Base-by-base conservation (phyloP, 2,888 invertebrate species). In the Drosophila birchii region DNA sequence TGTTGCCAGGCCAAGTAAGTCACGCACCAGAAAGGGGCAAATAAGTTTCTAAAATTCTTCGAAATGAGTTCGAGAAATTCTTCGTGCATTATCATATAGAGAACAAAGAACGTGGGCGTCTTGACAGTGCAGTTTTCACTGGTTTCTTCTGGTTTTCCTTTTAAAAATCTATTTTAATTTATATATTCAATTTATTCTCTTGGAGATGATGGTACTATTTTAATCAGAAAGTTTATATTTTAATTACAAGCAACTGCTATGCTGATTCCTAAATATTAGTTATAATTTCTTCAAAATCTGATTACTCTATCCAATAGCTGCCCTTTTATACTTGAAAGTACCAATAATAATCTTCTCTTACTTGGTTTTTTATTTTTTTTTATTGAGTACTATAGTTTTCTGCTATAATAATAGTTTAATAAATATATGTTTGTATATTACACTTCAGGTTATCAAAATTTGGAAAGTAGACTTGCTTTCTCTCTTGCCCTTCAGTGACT, bases 401-500 rank as follows among this genome's bases (percentile, higher is more conserved):
- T 26, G 26, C 26, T 6, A n/a, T 6, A 3, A n/a, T 18, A 12
- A 47, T 1, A 47, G 5, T 12, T 6, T 32, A 6, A 14, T 20
- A 7, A 43, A 7, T 14, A 43, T 43, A 7, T 43, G 1, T 7
- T 43, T 12, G 14, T 18, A 8, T 9, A 12, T 18, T 12, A 47
- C 18, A 47, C 47, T 7, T 32, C 12, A 8, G 12, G 2, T 14
- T 32, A 23, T 6, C 8, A 44, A 23, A 44, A 23, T 44, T 44
- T 44, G 7, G 8, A 0, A 44, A 23, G 7, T 44, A 44, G 6
- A n/a, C 5, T 47, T 5, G 11, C 29, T 11, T 1, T 18, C 12
- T 16, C 20, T 34, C 11, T 9, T 5, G 11, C 4, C 2, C 20
- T 36, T 75, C 90, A 91, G 71, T 87, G 86, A 62, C 90, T 85